These are phyloP conservation scores for Latrodectus elegans DNA, from an alignment of 2,888 invertebrate species.

Conservation along the genomic window DNA sequence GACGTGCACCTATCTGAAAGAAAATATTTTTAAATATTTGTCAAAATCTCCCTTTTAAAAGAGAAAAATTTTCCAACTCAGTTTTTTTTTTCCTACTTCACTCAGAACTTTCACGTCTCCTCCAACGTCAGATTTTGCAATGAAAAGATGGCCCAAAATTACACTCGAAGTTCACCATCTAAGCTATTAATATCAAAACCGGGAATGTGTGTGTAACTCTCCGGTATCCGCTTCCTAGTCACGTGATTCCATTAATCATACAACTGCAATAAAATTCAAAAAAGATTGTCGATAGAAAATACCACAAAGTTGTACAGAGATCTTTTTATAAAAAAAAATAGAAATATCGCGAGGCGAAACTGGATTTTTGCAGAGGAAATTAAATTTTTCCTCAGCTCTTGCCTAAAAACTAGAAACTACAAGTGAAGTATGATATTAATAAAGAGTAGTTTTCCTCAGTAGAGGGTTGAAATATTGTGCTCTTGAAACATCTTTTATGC, in stretches of 20 bases:
- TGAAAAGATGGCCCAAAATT: constrained; percentile 40
- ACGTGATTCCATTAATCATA: constrained; percentile 45
- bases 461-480: no score
- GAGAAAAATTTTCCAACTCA: background rate
- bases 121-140: constrained; percentile 2
- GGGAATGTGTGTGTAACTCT: constrained; percentile 29
- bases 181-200: constrained; percentile 45
- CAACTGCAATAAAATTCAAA: constrained; percentile 41
- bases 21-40: background rate
- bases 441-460: background rate
- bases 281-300: constrained; percentile 23
- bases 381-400: constrained; percentile 12
- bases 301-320: background rate
- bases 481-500: no score
- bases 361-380: background rate
- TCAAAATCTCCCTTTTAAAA: background rate
- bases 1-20: background rate
- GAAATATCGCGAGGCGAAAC: background rate
- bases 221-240: constrained; percentile 27
- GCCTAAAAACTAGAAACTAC: background rate
- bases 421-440: constrained; percentile 10
- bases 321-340: background rate
- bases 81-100: no score
- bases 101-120: background rate
- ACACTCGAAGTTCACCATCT: constrained; percentile 10